phyloP scores from a whole-genome alignment of 1,140 invertebrate species.

The Neotoxoptera formosana region DNA sequence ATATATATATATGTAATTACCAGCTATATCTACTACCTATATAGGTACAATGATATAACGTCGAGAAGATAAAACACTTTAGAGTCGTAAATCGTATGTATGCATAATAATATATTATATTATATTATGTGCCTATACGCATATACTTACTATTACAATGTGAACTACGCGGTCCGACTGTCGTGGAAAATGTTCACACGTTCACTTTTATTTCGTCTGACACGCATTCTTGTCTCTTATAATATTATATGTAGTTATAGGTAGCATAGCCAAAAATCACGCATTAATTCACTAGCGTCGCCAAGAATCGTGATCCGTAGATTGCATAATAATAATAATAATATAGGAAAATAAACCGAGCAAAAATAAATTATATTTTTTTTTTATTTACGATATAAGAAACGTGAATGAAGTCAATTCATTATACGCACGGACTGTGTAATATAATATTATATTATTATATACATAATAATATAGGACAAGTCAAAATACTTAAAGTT shows the following conservation, averaged over 20 bases:
- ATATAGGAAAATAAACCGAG: neutral
- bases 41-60: neutral
- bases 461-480: neutral
- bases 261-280: constrained; percentile 38
- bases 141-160: neutral
- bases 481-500: neutral
- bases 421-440: neutral
- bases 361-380: constrained; percentile 21
- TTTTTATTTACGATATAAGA: neutral
- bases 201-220: constrained; percentile 46
- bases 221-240: constrained; percentile 11
- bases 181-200: neutral
- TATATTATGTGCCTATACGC: neutral
- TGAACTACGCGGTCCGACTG: neutral
- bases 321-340: constrained; percentile 38
- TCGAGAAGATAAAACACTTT: neutral
- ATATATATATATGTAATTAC: neutral
- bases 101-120: neutral
- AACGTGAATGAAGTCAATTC: constrained; percentile 28
- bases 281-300: constrained; percentile 26
- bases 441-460: neutral
- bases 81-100: neutral
- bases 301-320: constrained; percentile 48
- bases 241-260: neutral
- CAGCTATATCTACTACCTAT: neutral